These are phyloP conservation scores for Oreochromis aureus DNA, from an alignment of 2,113 vertebrate genomes.

Conservation along the genomic window DNA sequence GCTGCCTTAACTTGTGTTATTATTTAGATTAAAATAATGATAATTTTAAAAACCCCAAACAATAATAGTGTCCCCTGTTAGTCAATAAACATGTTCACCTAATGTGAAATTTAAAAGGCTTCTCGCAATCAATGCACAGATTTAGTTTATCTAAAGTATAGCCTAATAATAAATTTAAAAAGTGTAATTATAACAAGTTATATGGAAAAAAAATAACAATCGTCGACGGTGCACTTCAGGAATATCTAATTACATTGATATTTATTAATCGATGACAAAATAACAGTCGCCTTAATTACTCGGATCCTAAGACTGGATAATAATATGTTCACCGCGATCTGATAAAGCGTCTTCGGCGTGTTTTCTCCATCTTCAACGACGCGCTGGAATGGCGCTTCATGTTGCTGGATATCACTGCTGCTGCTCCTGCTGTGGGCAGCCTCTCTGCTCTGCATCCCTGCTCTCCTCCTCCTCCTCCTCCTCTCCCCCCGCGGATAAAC, in stretches of 20 bases:
- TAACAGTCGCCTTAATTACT: conserved; percentile 1
- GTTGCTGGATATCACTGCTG: conserved; percentile 22
- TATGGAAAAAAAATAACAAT: background rate
- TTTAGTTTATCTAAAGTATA: background rate
- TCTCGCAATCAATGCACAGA: background rate
- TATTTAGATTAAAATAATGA: background rate
- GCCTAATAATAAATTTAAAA: background rate
- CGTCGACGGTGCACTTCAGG: background rate
- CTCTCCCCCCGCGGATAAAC: conserved; percentile 50
- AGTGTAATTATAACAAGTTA: background rate
- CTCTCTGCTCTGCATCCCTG: conserved; percentile 41
- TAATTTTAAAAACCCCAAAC: fast-evolving
- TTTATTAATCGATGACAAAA: background rate
- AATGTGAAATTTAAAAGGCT: background rate
- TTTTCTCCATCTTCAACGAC: background rate
- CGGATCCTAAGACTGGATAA: background rate
- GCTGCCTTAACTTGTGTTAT: background rate
- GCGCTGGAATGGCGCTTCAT: conserved; percentile 43
- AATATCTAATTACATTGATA: background rate
- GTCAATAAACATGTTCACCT: background rate
- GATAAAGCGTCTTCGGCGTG: background rate
- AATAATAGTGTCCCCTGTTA: background rate
- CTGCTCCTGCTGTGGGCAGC: conserved; percentile 30
- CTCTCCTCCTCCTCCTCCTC: conserved; percentile 4
- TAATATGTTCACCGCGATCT: background rate